Evolutionary conservation across 2,113 vertebrate species (phyloP).

Genomic region (Turnix velox): DNA sequence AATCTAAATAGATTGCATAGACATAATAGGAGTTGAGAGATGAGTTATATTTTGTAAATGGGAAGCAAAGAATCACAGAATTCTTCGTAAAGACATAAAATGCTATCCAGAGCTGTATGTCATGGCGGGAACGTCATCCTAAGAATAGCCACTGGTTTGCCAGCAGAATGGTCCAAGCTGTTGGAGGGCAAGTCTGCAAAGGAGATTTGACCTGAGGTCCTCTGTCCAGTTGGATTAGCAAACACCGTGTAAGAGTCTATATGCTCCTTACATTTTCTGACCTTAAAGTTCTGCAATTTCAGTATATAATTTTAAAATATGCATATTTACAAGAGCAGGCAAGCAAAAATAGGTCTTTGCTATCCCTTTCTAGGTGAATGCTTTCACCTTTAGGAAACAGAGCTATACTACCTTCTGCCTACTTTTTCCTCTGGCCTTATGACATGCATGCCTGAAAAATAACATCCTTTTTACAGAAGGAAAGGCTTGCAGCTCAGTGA

Average conservation of each 20-base stretch:
- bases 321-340: neutral
- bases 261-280: neutral
- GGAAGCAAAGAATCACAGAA: neutral
- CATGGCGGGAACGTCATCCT: neutral
- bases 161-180: neutral
- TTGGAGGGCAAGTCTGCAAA: neutral
- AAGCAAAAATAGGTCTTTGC: neutral
- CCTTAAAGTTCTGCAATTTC: neutral
- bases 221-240: neutral
- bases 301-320: neutral
- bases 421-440: neutral
- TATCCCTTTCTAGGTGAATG: neutral
- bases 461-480: neutral
- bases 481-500: neutral
- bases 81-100: neutral
- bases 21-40: neutral
- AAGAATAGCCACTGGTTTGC: neutral
- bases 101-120: neutral
- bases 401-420: neutral
- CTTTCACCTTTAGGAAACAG: neutral
- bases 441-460: neutral
- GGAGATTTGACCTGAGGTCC: neutral
- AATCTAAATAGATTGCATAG: neutral
- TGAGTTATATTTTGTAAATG: neutral
- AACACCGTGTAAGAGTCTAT: neutral